Base-by-base conservation (phyloP, 2,797 vertebrate genomes). In the Neomorphus geoffroyi region DNA sequence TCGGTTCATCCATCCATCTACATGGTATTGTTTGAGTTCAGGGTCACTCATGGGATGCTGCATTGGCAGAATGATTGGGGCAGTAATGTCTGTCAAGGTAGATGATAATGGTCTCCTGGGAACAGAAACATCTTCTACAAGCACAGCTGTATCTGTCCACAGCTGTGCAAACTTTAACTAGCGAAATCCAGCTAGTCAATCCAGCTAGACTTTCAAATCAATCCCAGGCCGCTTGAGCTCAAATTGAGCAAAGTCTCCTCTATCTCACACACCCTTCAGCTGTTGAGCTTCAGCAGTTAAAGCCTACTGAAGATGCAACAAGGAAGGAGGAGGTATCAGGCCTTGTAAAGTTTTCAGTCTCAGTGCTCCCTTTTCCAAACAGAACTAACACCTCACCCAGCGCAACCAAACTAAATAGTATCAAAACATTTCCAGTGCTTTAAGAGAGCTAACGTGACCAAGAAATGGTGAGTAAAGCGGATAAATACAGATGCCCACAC, bases 81-180 rank as follows among this genome's bases (percentile, higher is more conserved):
- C 21, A 73, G 62, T 41, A 84, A 86, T 13, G 45, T 71, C 51
- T 85, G 78, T 28, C 73, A 75, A 66, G 60, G 83, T 51, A 77
- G 56, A 86, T 54, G 74, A 79, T 33, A 65, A 78, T 72, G 54
- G 50, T 88, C 80, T 90, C 69, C 54, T 86, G 86, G 78, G 80
- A 96, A 80, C 9, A 80, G 78, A 74, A 94, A 58, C 56, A 57
- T 81, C 77, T 91, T 61, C 90, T 79, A 92, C 74, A 56, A 92
- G 83, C 88, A 87, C 67, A 90, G 88, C 94, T 94, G 94, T 43
- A 73, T 92, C 62, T 86, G 37, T 73, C 78, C 60, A 92, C 92
- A 95, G 90, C 86, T 95, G 83, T 82, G 80, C 80, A 75, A 95
- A 80, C 88, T 93, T 80, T 74, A 86, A 93, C 96, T 85, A 85